A percentile compares a stretch with the other conserved stretches of the same genome.
Conservation (phyloP, 2,888 invertebrate species). For the Pseudolycoriella hygida region DNA sequence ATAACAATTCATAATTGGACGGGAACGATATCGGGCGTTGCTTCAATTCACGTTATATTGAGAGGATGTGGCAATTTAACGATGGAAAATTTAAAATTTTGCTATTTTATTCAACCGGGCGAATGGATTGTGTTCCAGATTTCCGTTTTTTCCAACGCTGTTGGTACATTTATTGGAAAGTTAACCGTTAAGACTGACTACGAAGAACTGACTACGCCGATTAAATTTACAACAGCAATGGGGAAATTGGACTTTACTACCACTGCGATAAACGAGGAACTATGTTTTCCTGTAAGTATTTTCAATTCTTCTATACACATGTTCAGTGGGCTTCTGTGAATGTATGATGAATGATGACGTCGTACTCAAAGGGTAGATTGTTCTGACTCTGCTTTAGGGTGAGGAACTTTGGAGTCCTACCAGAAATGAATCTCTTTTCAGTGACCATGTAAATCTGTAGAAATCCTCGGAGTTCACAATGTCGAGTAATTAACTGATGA, state of each 20-base stretch:
- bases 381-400: too few relatives aligned
- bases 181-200: constrained; percentile 55
- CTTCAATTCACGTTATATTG: constrained; percentile 8
- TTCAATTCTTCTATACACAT: too few relatives aligned
- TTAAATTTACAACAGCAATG: constrained; percentile 55
- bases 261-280: constrained; percentile 48
- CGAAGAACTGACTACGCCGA: constrained; percentile 49
- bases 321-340: too few relatives aligned
- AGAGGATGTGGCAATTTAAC: constrained; percentile 11
- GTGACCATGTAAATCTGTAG: too few relatives aligned
- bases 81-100: constrained; percentile 16
- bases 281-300: constrained; percentile 61
- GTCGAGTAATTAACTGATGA: too few relatives aligned
- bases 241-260: constrained; percentile 53
- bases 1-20: constrained; percentile 23
- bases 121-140: constrained; percentile 54
- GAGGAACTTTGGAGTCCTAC: too few relatives aligned
- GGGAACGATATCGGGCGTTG: constrained; percentile 18
- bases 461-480: too few relatives aligned
- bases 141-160: constrained; percentile 45
- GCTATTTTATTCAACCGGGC: constrained; percentile 37
- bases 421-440: too few relatives aligned
- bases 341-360: too few relatives aligned
- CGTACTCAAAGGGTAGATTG: too few relatives aligned
- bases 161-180: constrained; percentile 48